A percentile compares a stretch with the other conserved stretches of the same genome.
These are phyloP conservation scores for Dreissena rostriformis DNA, from an alignment of 1,140 invertebrate species.

Conservation along the genomic window DNA sequence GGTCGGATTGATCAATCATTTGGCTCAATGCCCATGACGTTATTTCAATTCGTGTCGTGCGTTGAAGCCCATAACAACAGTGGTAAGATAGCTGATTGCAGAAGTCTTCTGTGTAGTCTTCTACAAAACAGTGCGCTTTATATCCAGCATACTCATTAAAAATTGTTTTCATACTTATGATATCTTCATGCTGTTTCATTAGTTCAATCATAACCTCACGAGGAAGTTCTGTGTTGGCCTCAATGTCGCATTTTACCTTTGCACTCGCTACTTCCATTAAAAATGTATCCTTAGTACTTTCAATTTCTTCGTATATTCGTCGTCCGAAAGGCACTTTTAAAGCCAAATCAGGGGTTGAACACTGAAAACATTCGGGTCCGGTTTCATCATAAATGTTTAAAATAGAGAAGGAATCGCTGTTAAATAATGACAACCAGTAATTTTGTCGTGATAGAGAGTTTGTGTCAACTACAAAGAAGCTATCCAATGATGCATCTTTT, in stretches of 20 bases:
- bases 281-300: constrained; percentile 31
- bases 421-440: background rate
- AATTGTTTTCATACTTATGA: background rate
- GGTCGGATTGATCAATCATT: background rate
- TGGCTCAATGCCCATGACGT: constrained; percentile 5
- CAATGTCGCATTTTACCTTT: constrained; percentile 22
- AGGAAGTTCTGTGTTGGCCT: constrained; percentile 9
- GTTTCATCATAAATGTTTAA: background rate
- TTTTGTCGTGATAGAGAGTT: background rate
- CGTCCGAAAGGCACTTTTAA: constrained; percentile 28
- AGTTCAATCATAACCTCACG: constrained; percentile 16
- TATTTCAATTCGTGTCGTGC: background rate
- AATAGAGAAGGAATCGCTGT: constrained; percentile 15
- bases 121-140: background rate
- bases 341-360: constrained; percentile 11
- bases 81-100: constrained; percentile 35
- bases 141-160: background rate
- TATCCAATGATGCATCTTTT: constrained; percentile 3
- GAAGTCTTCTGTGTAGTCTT: constrained; percentile 38
- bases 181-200: constrained; percentile 4
- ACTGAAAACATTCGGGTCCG: constrained; percentile 42
- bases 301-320: constrained; percentile 19
- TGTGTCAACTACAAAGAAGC: constrained; percentile 14
- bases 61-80: background rate
- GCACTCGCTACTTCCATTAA: background rate